Percentiles rank a stretch among this genome's conserved stretches.
These are phyloP conservation scores for Phocoena sinus DNA, from an alignment of 2,113 vertebrate genomes.

Conservation along the genomic window DNA sequence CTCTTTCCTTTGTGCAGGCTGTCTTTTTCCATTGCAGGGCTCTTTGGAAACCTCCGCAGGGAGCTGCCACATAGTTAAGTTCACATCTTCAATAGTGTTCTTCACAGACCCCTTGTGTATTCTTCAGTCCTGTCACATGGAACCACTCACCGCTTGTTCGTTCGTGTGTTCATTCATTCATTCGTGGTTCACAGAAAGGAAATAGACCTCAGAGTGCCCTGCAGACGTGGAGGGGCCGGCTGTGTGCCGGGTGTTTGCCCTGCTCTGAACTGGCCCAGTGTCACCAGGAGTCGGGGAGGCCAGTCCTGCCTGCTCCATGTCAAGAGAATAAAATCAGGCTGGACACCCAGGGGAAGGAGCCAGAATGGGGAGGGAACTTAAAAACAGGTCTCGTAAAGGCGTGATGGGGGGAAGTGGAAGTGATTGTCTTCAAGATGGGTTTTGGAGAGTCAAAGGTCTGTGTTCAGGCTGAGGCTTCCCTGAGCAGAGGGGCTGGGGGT, in stretches of 20 bases:
- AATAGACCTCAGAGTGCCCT: not conserved
- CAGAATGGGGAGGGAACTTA: not conserved
- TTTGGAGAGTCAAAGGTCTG: not conserved
- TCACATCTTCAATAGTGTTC: not conserved
- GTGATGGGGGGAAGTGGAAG: not conserved
- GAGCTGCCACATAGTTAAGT: not conserved
- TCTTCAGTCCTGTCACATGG: not conserved
- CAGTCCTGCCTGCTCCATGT: not conserved
- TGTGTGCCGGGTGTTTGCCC: not conserved
- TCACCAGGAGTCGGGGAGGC: not conserved
- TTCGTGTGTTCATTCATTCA: not conserved
- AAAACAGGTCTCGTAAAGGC: not conserved
- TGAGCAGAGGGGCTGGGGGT: not conserved
- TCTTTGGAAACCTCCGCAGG: not conserved
- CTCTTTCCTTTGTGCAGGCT: not conserved
- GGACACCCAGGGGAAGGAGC: not conserved
- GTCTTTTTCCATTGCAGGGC: not conserved
- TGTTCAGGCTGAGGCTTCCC: not conserved
- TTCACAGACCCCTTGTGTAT: not conserved
- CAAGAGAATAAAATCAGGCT: not conserved
- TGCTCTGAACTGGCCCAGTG: not conserved
- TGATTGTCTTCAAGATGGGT: not conserved
- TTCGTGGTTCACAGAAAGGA: not conserved
- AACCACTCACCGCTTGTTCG: not conserved
- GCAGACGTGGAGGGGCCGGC: not conserved